Evolutionary conservation across 2,888 invertebrate genomes (phyloP), one percentile per base, ranked within the genome.

Genomic region (Mayetiola destructor): DNA sequence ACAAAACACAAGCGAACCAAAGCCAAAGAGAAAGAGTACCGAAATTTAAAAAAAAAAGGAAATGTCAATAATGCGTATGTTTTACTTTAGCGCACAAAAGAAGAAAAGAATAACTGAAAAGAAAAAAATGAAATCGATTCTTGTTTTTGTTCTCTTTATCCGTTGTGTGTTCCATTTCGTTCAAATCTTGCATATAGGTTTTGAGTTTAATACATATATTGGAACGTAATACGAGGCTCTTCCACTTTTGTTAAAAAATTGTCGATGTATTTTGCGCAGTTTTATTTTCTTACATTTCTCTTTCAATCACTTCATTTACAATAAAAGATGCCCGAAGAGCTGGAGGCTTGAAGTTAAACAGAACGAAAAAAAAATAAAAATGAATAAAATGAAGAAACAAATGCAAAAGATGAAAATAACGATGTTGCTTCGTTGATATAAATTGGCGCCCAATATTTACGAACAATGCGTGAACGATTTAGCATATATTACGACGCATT

Each of bases 21-120:
- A 48, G 12, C 23, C 12, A 42, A 42, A 23, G 48, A 42, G 42
- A 14, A 48, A 48, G 27, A 48, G 48, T 48, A 27, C 48, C 48
- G 48, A 48, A n/a, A n/a, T n/a, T n/a, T n/a, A n/a, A n/a, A n/a
- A n/a, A n/a, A 48, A 48, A 48, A 48, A 48, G 48, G 48, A 48
- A 48, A 48, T 48, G 48, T 48, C 48, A 48, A 48, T 48, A 48
- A 48, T 48, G 27, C 27, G 48, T 42, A 42, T 42, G 42, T 42
- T 42, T 42, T n/a, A n/a, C n/a, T n/a, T n/a, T n/a, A n/a, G n/a
- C n/a, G n/a, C n/a, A n/a, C n/a, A n/a, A n/a, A n/a, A n/a, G n/a
- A n/a, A n/a, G n/a, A n/a, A n/a, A n/a, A n/a, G n/a, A n/a, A n/a
- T n/a, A n/a, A n/a, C n/a, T n/a, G n/a, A n/a, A n/a, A n/a, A n/a